A percentile compares a stretch with the other conserved stretches of the same genome.
These are phyloP conservation scores for Rhombomys opimus DNA, from an alignment of 2,113 vertebrate genomes.

Conservation along the genomic window DNA sequence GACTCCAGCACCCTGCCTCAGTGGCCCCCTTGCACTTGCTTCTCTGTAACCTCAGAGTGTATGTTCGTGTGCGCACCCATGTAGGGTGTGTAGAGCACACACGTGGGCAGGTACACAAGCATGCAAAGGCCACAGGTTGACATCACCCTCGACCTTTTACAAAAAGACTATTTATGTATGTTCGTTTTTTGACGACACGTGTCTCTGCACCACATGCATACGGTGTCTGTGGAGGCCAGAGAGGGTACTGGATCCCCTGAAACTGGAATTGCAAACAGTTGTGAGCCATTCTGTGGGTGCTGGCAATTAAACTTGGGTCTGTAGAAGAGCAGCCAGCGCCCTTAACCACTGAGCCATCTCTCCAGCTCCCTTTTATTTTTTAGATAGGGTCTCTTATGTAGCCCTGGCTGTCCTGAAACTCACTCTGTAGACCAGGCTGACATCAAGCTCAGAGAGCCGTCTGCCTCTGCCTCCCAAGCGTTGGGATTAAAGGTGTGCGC, in stretches of 20 bases:
- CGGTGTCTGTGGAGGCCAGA: background rate
- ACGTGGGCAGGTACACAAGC: background rate
- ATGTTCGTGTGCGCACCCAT: no score
- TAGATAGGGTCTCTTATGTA: background rate
- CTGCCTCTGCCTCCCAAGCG: background rate
- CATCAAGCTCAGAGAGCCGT: background rate
- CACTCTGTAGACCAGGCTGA: background rate
- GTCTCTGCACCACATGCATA: background rate
- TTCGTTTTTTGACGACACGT: background rate
- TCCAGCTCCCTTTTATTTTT: background rate
- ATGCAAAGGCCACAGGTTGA: no score
- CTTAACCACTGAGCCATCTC: background rate
- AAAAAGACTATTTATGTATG: no score
- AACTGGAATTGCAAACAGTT: background rate
- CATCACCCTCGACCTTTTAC: background rate
- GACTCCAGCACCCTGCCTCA: background rate
- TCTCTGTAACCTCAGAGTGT: background rate
- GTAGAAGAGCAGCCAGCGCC: background rate
- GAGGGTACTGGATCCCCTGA: background rate
- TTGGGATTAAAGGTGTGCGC: background rate
- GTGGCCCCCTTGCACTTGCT: background rate
- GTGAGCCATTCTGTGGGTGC: background rate
- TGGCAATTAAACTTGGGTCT: background rate
- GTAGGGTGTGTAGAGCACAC: background rate
- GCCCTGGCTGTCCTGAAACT: background rate